A percentile compares a stretch with the other conserved stretches of the same genome.
Evolutionary conservation across 2,113 vertebrate genomes (phyloP).

Genomic region (Crotophaga sulcirostris): DNA sequence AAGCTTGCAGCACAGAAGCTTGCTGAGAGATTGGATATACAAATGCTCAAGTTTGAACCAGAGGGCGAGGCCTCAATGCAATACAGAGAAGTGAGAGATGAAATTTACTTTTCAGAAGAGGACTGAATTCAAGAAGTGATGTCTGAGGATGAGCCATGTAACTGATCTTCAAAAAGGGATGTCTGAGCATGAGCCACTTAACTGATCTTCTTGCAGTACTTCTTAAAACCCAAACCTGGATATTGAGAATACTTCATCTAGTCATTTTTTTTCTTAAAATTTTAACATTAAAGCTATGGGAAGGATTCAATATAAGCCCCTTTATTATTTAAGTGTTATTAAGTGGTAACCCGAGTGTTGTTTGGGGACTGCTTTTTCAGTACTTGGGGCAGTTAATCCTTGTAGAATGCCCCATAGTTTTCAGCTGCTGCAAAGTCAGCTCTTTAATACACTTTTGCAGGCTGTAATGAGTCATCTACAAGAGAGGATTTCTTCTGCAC

Average conservation of each 20-base stretch:
- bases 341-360: background rate
- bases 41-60: constrained; percentile 84
- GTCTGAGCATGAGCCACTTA: background rate
- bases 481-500: background rate
- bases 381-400: background rate
- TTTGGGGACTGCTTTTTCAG: background rate
- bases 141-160: background rate
- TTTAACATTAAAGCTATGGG: background rate
- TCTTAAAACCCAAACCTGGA: background rate
- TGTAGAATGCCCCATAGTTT: background rate
- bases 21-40: constrained; percentile 83
- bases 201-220: background rate
- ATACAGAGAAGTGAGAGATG: constrained; percentile 87
- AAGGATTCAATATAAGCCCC: background rate
- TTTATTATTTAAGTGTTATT: background rate
- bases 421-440: background rate
- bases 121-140: constrained; percentile 67
- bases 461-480: background rate
- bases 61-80: constrained; percentile 77
- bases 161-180: background rate
- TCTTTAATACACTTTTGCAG: background rate
- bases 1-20: constrained; percentile 91
- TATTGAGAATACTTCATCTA: background rate
- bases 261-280: background rate
- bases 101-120: constrained; percentile 81